These are phyloP conservation scores for Drosophila nigrodunni DNA, from an alignment of 1,140 invertebrate species.

Conservation along the genomic window DNA sequence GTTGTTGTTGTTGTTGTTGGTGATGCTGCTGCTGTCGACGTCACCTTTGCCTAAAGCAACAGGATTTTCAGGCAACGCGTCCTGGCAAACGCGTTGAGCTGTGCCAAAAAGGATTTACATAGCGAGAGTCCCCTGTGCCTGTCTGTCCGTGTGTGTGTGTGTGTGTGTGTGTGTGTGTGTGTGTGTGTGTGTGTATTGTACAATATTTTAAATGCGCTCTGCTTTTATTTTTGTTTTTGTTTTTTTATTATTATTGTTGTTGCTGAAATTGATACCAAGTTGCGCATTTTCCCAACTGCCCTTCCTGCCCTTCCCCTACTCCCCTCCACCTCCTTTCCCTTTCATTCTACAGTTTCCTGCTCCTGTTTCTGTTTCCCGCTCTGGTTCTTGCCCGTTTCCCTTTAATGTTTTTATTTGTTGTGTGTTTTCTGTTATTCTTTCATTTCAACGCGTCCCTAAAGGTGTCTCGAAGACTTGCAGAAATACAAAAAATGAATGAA, in stretches of 20 bases:
- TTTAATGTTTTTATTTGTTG: conserved; percentile 17
- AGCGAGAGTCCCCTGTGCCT: neutral
- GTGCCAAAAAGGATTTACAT: conserved; percentile 74
- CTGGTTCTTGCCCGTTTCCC: neutral
- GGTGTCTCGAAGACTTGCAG: conserved; percentile 44
- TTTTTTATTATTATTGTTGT: conserved; percentile 37
- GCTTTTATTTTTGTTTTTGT: conserved; percentile 37
- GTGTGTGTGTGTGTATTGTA: conserved; percentile 33
- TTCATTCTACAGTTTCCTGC: neutral
- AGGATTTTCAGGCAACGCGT: conserved; percentile 60
- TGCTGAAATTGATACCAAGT: conserved; percentile 51
- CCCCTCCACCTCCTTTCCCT: neutral
- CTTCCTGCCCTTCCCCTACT: neutral
- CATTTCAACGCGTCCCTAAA: conserved; percentile 69
- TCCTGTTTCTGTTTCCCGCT: neutral
- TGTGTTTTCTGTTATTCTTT: conserved; percentile 71
- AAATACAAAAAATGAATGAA: conserved; percentile 20
- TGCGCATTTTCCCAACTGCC: conserved; percentile 25
- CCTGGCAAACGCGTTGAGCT: conserved; percentile 68
- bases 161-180: conserved; percentile 22
- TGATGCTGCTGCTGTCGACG: conserved; percentile 36
- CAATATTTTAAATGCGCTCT: conserved; percentile 47
- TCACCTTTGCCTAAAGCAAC: conserved; percentile 66
- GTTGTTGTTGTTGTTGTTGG: conserved; percentile 5
- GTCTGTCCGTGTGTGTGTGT: conserved; percentile 3